Base-by-base conservation (phyloP, 2,797 vertebrate genomes). In the Sebastes matsubarae region DNA sequence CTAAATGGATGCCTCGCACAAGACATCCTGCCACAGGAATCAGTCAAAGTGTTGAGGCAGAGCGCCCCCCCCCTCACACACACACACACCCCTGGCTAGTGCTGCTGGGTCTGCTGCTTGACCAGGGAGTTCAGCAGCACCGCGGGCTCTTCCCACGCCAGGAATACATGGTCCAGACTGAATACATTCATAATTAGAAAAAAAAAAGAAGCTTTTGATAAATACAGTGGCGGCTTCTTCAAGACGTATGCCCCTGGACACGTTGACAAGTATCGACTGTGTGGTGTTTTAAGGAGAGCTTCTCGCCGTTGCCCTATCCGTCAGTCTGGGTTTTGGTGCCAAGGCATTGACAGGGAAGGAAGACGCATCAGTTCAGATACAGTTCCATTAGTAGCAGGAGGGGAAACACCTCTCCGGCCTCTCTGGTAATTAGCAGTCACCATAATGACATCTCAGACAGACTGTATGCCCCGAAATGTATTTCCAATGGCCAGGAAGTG, bases 341-440 rank as follows among this genome's bases (percentile, higher is more conserved):
- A 87, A 75, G 75, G 72, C 80, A 73, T 65, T 81, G 90, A 93
- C 90, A 85, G 82, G 76, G 24, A 50, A 79, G 68, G 80, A 92
- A 83, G 86, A 86, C 14, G 46, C 84, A 90, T 87, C 72, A 75
- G 75, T 86, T 87, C 81, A 79, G 80, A 87, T 84, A 63, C 80
- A 72, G 78, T 88, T 92, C 80, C 86, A 80, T 92, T 82, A 84
- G 85, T 66, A 30, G 68, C 68, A 57, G 72, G 68, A 71, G 77
- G 81, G 79, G 76, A 72, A 81, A 81, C 84, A 81, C 80, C 84
- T 91, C 84, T 84, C 81, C 82, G 83, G 76, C 52, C 80, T 78
- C 80, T 70, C 64, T 30, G 75, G 85, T 94, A 95, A 95, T 96
- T 95, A 96, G 91, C 89, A 83, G 90, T 87, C 89, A 79, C 89